A percentile compares a stretch with the other conserved stretches of the same genome.
These are phyloP conservation scores for Agrotis ipsilon DNA, from an alignment of 2,888 invertebrate species.

Conservation along the genomic window DNA sequence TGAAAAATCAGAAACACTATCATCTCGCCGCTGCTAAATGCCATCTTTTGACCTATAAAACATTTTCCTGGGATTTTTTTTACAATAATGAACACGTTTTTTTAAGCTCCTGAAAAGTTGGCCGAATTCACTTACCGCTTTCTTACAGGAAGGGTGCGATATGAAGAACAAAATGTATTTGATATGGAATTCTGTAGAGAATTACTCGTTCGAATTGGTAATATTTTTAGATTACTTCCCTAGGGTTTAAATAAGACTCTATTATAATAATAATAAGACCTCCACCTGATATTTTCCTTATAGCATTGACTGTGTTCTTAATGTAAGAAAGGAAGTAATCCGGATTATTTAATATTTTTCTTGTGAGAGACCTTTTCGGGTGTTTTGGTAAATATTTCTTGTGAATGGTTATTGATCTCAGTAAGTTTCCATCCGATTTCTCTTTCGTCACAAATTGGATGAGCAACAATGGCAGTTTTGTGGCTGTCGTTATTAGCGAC, in stretches of 20 bases:
- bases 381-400: conserved; percentile 6
- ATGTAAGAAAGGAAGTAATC: conserved; percentile 5
- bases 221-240: conserved; percentile 21
- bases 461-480: conserved; percentile 3
- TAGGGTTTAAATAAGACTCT: neutral
- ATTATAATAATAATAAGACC: neutral
- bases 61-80: no score
- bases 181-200: conserved; percentile 20
- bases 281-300: conserved; percentile 4
- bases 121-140: no score
- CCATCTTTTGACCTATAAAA: no score
- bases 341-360: conserved; percentile 9
- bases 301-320: neutral
- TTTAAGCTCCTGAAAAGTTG: no score
- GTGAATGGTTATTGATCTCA: conserved; percentile 2
- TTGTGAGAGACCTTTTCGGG: neutral
- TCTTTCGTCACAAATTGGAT: conserved; percentile 15
- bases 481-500: conserved; percentile 13
- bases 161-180: conserved; percentile 28
- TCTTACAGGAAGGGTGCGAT: no score
- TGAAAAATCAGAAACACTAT: no score
- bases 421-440: conserved; percentile 15
- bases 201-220: conserved; percentile 7
- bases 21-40: no score
- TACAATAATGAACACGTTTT: no score